These are phyloP conservation scores for Carduelis carduelis DNA, from an alignment of 2,797 vertebrate species.

Conservation along the genomic window DNA sequence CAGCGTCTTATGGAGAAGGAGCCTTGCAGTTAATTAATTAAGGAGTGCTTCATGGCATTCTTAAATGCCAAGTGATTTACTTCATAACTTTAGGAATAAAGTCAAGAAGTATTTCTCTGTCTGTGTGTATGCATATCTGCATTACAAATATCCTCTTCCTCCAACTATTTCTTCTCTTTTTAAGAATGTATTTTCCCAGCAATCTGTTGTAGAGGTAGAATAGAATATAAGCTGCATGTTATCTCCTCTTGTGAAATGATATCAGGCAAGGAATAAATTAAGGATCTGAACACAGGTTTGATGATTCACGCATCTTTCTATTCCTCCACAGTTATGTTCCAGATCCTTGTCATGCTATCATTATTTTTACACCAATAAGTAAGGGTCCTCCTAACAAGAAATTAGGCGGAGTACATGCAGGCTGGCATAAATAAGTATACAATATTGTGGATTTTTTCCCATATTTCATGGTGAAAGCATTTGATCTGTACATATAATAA, in stretches of 20 bases:
- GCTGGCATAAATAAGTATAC: neutral
- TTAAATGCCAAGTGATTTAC: neutral
- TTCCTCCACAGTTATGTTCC: neutral
- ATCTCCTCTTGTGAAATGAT: neutral
- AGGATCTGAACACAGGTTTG: neutral
- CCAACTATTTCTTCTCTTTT: neutral
- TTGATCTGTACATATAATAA: neutral
- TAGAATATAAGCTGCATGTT: neutral
- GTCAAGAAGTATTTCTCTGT: neutral
- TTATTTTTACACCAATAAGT: neutral
- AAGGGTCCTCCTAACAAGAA: neutral
- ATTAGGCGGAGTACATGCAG: neutral
- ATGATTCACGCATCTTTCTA: neutral
- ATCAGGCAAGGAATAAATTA: neutral
- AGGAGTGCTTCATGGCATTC: neutral
- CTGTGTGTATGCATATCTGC: accelerated
- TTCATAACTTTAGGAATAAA: neutral
- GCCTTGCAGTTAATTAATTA: neutral
- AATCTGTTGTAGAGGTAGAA: neutral
- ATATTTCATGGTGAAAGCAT: neutral
- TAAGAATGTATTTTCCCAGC: neutral
- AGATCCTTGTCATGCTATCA: neutral
- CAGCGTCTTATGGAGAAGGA: neutral
- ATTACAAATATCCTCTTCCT: neutral
- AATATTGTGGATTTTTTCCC: constrained; percentile 3